Conservation (phyloP, 2,888 invertebrate species). For the Aquatica leii region DNA sequence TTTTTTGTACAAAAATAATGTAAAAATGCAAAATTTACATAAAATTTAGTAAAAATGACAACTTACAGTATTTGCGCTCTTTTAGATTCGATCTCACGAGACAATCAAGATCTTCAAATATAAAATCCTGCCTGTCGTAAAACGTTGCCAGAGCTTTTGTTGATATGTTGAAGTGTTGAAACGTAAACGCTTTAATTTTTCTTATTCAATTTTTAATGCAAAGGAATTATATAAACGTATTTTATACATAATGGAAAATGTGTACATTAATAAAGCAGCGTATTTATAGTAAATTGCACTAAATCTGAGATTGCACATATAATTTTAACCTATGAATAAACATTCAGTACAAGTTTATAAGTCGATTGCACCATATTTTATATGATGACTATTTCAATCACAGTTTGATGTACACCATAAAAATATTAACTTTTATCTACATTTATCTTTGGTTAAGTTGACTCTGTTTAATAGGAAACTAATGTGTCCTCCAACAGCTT, state of each 20-base stretch:
- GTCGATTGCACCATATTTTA: slow-evolving; percentile 54
- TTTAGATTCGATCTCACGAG: slow-evolving; percentile 34
- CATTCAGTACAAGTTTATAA: slow-evolving; percentile 34
- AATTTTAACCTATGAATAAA: slow-evolving; percentile 41
- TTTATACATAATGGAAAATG: slow-evolving; percentile 8
- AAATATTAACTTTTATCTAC: slow-evolving; percentile 19
- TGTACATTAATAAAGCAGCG: slow-evolving; percentile 34
- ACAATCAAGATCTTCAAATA: slow-evolving; percentile 43
- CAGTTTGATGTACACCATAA: slow-evolving; percentile 34
- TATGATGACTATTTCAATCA: slow-evolving; percentile 50
- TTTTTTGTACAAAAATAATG: too few relatives aligned
- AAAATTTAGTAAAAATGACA: too few relatives aligned
- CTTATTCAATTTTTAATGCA: slow-evolving; percentile 5
- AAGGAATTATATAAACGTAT: slow-evolving; percentile 16
- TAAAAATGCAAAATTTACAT: too few relatives aligned
- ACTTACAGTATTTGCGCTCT: slow-evolving; percentile 29
- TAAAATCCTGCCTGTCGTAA: slow-evolving; percentile 36
- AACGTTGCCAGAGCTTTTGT: slow-evolving; percentile 33
- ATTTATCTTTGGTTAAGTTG: slow-evolving; percentile 24
- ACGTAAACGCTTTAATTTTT: slow-evolving; percentile 16
- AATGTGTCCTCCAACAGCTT: neutral
- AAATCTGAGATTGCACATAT: slow-evolving; percentile 48
- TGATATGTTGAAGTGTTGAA: slow-evolving; percentile 32
- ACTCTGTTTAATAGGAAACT: neutral
- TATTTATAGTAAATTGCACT: slow-evolving; percentile 43